Evolutionary conservation across 2,113 vertebrate genomes (phyloP).

Genomic region (Cheirogaleus medius): DNA sequence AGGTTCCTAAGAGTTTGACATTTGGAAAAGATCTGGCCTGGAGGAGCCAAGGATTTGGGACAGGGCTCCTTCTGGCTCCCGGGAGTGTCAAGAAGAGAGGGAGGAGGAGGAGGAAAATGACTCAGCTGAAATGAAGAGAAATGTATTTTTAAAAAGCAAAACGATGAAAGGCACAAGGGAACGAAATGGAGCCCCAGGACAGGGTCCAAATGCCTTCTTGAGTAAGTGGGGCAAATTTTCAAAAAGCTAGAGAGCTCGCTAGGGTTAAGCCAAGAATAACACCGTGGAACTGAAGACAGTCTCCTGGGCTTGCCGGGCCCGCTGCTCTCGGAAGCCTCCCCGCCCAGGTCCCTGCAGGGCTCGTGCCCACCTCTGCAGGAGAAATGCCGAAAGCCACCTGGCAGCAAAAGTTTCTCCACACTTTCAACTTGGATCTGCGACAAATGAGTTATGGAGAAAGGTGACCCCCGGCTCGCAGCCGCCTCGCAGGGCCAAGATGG

Average conservation of each 20-base stretch:
- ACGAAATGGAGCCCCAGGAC: not conserved
- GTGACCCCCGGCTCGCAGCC: not conserved
- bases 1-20: conserved; percentile 63
- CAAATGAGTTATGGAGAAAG: not conserved
- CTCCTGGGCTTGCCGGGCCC: not conserved
- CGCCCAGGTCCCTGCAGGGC: not conserved
- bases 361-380: not conserved
- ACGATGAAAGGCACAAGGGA: conserved; percentile 36
- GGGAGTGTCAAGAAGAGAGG: conserved; percentile 46
- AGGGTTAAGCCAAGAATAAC: conserved; percentile 38
- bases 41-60: conserved; percentile 63
- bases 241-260: not conserved
- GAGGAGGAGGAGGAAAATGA: conserved; percentile 68
- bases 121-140: conserved; percentile 74
- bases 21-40: conserved; percentile 62
- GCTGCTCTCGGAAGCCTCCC: accelerated
- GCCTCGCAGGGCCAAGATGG: not conserved
- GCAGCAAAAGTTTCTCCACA: accelerated
- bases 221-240: not conserved
- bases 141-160: conserved; percentile 62
- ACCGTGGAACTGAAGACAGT: not conserved
- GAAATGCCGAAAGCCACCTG: not conserved
- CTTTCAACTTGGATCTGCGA: not conserved
- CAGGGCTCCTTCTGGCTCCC: conserved; percentile 66
- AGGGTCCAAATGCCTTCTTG: conserved; percentile 50